Evolutionary conservation across 2,113 vertebrate species (phyloP), one percentile per base, ranked within the genome.

Genomic region (Cinclus cinclus): DNA sequence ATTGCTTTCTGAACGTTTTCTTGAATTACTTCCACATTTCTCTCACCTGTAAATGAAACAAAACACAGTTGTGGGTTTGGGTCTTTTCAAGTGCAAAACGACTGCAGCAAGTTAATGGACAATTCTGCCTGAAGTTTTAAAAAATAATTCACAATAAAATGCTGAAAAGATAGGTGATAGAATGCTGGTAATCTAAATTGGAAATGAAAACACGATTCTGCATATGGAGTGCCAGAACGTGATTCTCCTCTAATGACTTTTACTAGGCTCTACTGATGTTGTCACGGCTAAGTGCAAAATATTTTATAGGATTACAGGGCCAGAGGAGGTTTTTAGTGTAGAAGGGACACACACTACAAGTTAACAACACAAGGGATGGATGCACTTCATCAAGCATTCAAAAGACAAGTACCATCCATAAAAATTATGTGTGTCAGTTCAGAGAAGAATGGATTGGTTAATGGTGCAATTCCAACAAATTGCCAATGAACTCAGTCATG

Each of bases 1-100:
- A 98, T 93, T 27, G 98, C 98, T 33, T 94, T 23, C n/a, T 30
- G 91, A 68, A 99, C 68, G 0, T 98, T 99, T 23, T 97, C 18
- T 94, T 98, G 98, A 93, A 99, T 99, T 9, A 1, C 35, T 6
- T 11, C 21, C 23, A 80, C 79, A 7, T 75, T 7, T 11, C 2
- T 95, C 75, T 76, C 97, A 65, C 98, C 99, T 99, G 81, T 70
- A 85, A 83, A 85, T 23, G 65, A 92, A 93, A 90, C 35, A 81
- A 70, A 82, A 75, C 35, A 70, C 5, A 0, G 0, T 14, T 42
- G 20, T 25, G 56, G 35, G 14, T 4, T 64, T 80, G 28, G 15
- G 7, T n/a, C 59, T 74, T 78, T 70, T 47, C 6, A 89, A 78
- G 39, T 13, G 44, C 49, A 65, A 55, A 63, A 81, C 62, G 21